Base-by-base conservation (phyloP, 2,113 vertebrate species). In the Seriola dumerili region DNA sequence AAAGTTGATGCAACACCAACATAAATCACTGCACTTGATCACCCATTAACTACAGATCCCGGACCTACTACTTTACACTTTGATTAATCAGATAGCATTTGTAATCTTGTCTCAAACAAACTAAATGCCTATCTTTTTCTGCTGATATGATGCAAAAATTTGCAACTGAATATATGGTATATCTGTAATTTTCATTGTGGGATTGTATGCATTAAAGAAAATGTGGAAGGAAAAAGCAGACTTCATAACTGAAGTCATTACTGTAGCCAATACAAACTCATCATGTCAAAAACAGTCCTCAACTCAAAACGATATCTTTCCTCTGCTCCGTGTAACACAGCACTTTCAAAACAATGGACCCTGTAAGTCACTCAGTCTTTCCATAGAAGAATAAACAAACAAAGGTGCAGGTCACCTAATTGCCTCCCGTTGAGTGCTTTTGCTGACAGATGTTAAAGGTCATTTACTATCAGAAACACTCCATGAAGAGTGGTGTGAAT, bases 381-480 rank as follows among this genome's bases (percentile, higher is more conserved):
- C 76, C 64, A 17, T 76, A 65, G 81, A 44, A 87, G 85, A 79
- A 81, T 65, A 90, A 94, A 90, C 86, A 92, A 93, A 92, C 79
- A 87, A 83, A 83, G 74, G 78, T 77, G 57, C 38, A 58, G 88
- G 84, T 86, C 77, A 50, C 65, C 83, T 87, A 80, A 88, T 86
- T 86, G 69, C 89, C 76, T 86, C 78, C 66, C 5, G 48, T 65
- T 80, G 81, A 91, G 82, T 78, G 73, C 76, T 83, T 85, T 71
- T 61, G 80, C 85, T 89, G 93, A 91, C 84, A 90, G 88, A 89
- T 72, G 87, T 74, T 87, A 36, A 78, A 78, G 83, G 83, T 85
- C 89, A 89, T 92, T 90, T 90, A 77, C 65, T 52, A 62, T 84
- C 78, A 78, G 71, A 74, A 69, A 65, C 78, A 61, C 3, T n/a